Conservation (phyloP, 2,113 vertebrate genomes). For the Micronycteris hirsuta region DNA sequence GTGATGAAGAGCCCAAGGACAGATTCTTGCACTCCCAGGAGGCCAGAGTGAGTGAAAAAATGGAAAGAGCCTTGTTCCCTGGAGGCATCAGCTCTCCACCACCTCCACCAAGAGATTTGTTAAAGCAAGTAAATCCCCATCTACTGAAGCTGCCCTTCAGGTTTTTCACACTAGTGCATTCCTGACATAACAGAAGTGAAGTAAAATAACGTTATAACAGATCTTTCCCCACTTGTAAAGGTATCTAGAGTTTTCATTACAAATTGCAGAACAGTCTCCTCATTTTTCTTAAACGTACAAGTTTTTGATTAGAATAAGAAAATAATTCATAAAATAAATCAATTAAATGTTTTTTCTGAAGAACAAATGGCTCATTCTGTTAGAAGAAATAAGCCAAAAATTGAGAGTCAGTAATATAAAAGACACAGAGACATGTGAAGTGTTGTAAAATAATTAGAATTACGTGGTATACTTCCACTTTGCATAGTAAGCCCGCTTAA, state of each 20-base stretch:
- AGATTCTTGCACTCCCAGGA: not conserved
- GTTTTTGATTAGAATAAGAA: slow-evolving; percentile 6
- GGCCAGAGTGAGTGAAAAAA: not conserved
- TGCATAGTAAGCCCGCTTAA: not conserved
- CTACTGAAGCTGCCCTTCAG: not conserved
- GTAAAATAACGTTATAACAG: not conserved
- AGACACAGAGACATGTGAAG: not conserved
- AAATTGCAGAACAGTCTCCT: not conserved
- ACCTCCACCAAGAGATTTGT: not conserved
- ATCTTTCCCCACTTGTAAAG: not conserved
- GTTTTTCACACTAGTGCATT: not conserved
- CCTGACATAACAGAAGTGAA: not conserved
- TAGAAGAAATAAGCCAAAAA: not conserved
- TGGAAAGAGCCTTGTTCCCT: not conserved
- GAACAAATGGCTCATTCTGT: not conserved
- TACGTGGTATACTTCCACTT: not conserved
- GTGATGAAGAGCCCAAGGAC: not conserved
- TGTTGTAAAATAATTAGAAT: not conserved
- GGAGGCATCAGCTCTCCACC: not conserved
- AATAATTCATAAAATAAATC: not conserved
- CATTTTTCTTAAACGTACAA: not conserved
- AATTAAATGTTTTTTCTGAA: not conserved
- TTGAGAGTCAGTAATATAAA: not conserved
- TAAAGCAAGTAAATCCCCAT: not conserved
- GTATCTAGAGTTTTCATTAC: not conserved